phyloP scores from a whole-genome alignment of 53 echinoderm and acorn worm species.

The Holothuria scabra region DNA sequence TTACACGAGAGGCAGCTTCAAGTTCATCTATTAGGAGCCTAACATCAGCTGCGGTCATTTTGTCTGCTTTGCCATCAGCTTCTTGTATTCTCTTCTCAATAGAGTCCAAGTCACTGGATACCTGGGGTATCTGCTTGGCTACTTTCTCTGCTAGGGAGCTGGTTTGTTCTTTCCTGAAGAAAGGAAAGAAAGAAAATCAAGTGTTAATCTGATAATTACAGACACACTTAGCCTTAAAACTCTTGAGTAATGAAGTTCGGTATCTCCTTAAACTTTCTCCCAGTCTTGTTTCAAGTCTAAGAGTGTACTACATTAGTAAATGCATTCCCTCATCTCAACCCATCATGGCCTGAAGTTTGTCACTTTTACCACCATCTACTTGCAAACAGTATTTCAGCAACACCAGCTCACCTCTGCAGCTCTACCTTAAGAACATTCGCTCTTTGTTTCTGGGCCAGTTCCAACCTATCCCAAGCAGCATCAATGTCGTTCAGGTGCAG shows the following conservation, averaged over 20 bases:
- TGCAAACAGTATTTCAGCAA: no score
- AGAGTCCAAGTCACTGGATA: slow-evolving; percentile 74
- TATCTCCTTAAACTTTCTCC: no score
- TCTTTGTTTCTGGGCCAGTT: slow-evolving; percentile 83
- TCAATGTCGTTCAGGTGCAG: slow-evolving; percentile 87
- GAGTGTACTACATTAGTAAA: no score
- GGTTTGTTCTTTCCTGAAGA: slow-evolving; percentile 76
- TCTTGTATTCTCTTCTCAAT: slow-evolving; percentile 83
- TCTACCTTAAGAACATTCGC: slow-evolving; percentile 84
- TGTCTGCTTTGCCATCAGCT: slow-evolving; percentile 77
- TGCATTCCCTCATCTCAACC: no score
- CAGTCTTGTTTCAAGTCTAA: no score
- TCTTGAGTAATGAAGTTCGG: no score
- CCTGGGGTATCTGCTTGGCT: slow-evolving; percentile 79
- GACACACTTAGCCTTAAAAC: no score
- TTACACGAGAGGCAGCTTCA: slow-evolving; percentile 83
- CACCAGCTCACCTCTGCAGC: slow-evolving; percentile 58
- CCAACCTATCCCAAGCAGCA: slow-evolving; percentile 79
- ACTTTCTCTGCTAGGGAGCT: slow-evolving; percentile 84
- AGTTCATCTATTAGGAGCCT: slow-evolving; percentile 88
- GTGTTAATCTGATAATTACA: no score
- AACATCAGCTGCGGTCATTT: slow-evolving; percentile 84
- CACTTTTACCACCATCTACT: no score
- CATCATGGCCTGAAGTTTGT: no score
- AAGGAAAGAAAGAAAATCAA: background rate